A percentile compares a stretch with the other conserved stretches of the same genome.
phyloP scores from a whole-genome alignment of 1,140 invertebrate species.

The Dysdera silvatica region DNA sequence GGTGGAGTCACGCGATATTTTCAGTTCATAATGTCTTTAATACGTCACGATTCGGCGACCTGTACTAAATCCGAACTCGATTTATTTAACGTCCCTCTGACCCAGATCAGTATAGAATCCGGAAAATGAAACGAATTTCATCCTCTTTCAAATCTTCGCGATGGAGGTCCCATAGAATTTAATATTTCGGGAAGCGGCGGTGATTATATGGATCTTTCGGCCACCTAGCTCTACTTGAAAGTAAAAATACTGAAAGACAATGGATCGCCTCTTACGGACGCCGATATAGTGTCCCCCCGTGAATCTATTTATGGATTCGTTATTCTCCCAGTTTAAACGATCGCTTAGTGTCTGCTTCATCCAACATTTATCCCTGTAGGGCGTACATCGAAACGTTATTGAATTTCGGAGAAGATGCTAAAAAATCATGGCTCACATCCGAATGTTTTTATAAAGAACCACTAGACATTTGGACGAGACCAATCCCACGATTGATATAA shows the following conservation, averaged over 20 bases:
- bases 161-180: conserved; percentile 1
- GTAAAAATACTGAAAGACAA: not conserved
- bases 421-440: not conserved
- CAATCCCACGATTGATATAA: not conserved
- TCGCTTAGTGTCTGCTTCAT: not conserved
- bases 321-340: too few relatives aligned
- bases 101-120: conserved; percentile 6
- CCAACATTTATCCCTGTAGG: conserved; percentile 2
- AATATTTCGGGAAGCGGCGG: not conserved
- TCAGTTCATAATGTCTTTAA: conserved; percentile 5
- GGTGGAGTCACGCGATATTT: not conserved
- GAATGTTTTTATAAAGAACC: conserved; percentile 10
- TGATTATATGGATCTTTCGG: not conserved
- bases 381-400: conserved; percentile 5
- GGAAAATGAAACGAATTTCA: conserved; percentile 14
- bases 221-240: not conserved
- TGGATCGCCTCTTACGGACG: too few relatives aligned
- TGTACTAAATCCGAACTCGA: conserved; percentile 19
- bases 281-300: too few relatives aligned
- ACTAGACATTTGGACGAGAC: not conserved
- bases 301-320: too few relatives aligned
- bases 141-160: not conserved
- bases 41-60: not conserved
- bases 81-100: conserved; percentile 1
- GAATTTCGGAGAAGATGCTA: not conserved